These are phyloP conservation scores for Eurytoma californica DNA, from an alignment of 2,888 invertebrate species.

Conservation along the genomic window DNA sequence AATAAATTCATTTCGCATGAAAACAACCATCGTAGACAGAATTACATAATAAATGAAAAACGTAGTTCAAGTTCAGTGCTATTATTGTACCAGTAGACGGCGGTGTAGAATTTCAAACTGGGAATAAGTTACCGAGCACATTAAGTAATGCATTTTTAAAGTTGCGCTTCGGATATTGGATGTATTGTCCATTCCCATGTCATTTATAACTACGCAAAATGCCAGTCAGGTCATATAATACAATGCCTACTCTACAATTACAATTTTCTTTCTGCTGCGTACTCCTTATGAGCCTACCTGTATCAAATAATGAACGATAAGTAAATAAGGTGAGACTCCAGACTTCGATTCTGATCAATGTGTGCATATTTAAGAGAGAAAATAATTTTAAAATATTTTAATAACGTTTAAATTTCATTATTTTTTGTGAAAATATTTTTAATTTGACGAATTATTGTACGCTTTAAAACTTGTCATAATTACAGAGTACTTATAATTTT, in stretches of 20 bases:
- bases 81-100: conserved; percentile 16
- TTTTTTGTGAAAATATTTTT: too few relatives aligned
- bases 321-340: not conserved
- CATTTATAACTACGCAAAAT: conserved; percentile 48
- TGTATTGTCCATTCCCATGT: not conserved
- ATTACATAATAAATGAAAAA: conserved; percentile 12
- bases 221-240: conserved; percentile 29
- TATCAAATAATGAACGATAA: not conserved
- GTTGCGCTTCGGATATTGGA: conserved; percentile 30
- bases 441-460: too few relatives aligned
- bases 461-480: too few relatives aligned
- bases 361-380: too few relatives aligned
- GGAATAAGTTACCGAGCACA: not conserved
- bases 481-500: not conserved
- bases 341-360: too few relatives aligned
- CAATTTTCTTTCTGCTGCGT: conserved; percentile 15
- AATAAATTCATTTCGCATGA: not conserved
- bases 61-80: conserved; percentile 47
- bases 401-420: too few relatives aligned
- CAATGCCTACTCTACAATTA: conserved; percentile 26
- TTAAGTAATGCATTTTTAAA: conserved; percentile 28
- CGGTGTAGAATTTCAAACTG: conserved; percentile 41
- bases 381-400: too few relatives aligned
- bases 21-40: not conserved
- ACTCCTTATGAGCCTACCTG: not conserved